phyloP scores from a whole-genome alignment of 2,888 invertebrate genomes.

The Platerodrilus igneus region DNA sequence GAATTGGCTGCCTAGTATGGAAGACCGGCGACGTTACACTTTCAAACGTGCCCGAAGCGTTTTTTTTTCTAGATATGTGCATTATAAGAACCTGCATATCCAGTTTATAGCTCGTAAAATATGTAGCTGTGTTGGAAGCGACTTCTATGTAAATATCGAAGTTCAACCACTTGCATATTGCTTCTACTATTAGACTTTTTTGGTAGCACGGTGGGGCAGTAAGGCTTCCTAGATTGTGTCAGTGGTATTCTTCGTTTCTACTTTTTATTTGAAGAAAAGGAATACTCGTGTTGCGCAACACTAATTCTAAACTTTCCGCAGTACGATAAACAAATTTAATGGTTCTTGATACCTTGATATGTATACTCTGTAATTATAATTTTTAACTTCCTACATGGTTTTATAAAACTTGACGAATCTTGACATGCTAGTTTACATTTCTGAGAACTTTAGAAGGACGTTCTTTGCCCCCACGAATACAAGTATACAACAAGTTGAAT shows the following conservation, averaged over 20 bases:
- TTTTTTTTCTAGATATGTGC: constrained; percentile 20
- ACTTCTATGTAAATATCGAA: constrained; percentile 22
- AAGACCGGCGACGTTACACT: constrained; percentile 31
- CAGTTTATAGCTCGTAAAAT: constrained; percentile 27
- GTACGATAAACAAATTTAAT: no score
- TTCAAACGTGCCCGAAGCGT: constrained; percentile 26
- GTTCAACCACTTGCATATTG: constrained; percentile 19
- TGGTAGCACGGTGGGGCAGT: no score
- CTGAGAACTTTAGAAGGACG: constrained; percentile 22
- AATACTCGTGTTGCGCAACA: no score
- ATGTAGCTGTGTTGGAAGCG: constrained; percentile 23
- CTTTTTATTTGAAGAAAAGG: no score
- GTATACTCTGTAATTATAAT: no score
- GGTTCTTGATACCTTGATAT: no score
- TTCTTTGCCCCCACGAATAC: constrained; percentile 19
- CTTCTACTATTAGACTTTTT: constrained; percentile 13
- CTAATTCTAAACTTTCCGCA: no score
- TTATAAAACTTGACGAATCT: no score
- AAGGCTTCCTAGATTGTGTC: no score
- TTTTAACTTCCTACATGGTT: no score
- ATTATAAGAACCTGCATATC: constrained; percentile 27
- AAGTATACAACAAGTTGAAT: constrained; percentile 14
- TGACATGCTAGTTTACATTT: constrained; percentile 11
- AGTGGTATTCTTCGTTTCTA: no score
- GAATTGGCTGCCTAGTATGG: no score